Base-by-base conservation (phyloP, 2,888 invertebrate species). In the Bombylius major region DNA sequence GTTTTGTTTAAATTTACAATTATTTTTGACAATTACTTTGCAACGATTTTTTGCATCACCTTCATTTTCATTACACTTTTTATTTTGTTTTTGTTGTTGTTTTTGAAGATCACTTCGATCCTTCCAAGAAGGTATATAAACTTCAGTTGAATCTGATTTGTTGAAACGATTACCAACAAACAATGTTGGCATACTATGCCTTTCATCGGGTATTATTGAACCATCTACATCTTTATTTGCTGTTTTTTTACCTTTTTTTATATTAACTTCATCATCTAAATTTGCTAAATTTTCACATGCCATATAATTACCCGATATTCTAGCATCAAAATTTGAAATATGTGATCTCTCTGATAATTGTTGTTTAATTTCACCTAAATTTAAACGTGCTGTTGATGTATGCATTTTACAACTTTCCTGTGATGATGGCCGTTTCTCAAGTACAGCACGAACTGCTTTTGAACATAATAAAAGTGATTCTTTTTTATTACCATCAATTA, bases 281-380 rank as follows among this genome's bases (percentile, higher is more conserved):
- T 82, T 80, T 12, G 80, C 77, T 60, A 86, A 72, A 75, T 86
- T 81, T 69, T 86, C 85, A 67, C 82, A 85, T 11, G 83, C 83
- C 72, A 79, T 78, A 62, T 81, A 81, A 23, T 75, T 74, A 53
- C 76, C 78, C 3, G 73, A 69, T 6, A 79, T 69, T 36, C 78
- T 74, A 32, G 73, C 76, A 63, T 78, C 78, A 63, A 80, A 80
- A 63, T 80, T 79, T 50, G 80, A 80, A 65, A 78, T 77, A 63
- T 80, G 80, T 23, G 79, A 78, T 61, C 77, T 78, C 69, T 82
- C 80, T 59, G 84, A 84, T 70, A 78, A 78, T 71, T 82, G 81
- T 65, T 72, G 70, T 23, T 62, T 62, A 7, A 67, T 61, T 45
- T 64, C 65, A 34, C 66, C 66, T 23, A 78, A 63, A 59, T 77